Conservation (phyloP, 2,113 vertebrate genomes). For the Chionomys nivalis region DNA sequence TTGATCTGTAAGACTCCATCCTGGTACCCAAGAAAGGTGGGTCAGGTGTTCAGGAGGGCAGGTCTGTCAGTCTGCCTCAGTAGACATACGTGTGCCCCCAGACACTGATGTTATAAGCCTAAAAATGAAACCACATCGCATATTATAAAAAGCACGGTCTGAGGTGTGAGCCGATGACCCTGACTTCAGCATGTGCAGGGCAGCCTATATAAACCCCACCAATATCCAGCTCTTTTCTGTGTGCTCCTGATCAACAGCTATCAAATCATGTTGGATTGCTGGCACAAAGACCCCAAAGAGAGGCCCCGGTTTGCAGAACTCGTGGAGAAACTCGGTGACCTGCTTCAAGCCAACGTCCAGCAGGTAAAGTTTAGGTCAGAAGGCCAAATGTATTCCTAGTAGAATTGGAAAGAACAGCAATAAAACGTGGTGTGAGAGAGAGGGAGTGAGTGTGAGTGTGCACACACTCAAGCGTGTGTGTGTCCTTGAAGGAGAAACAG, state of each 20-base stretch:
- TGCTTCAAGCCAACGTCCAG: constrained; percentile 92
- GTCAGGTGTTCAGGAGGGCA: background rate
- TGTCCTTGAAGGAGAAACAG: background rate
- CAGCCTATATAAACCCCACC: rapidly evolving
- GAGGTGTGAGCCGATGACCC: rapidly evolving
- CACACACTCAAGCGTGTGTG: rapidly evolving
- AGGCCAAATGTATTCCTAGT: background rate
- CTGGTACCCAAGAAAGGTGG: background rate
- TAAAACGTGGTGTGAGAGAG: background rate
- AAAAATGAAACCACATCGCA: background rate
- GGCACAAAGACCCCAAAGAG: constrained; percentile 89
- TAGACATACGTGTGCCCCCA: background rate
- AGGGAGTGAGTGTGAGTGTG: background rate
- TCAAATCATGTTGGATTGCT: constrained; percentile 95
- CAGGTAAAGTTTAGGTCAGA: constrained; percentile 85
- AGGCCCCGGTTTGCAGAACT: constrained; percentile 92
- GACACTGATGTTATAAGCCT: too few relatives aligned
- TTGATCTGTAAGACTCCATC: background rate
- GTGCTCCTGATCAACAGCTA: constrained; percentile 87
- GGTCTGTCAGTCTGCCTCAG: background rate
- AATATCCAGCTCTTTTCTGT: background rate
- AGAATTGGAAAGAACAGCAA: background rate
- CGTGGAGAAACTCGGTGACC: constrained; percentile 92
- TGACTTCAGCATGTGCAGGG: background rate
- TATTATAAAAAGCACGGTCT: background rate